These are phyloP conservation scores for Cossypha niveicapilla DNA, from an alignment of 2,797 vertebrate genomes.

Conservation along the genomic window DNA sequence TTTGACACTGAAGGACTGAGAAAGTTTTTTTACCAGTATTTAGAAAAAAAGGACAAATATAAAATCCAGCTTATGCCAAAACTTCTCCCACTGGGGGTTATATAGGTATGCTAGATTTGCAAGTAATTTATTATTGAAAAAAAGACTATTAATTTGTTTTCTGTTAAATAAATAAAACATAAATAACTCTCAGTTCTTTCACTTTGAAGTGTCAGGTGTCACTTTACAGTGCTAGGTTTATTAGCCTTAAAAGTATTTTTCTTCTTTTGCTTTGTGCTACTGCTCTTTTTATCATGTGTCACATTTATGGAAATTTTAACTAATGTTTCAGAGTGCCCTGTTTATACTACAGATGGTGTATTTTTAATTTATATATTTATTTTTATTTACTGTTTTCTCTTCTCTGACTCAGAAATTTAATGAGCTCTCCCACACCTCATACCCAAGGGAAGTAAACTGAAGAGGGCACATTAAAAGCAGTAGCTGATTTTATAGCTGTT, in stretches of 20 bases:
- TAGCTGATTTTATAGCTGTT: not conserved
- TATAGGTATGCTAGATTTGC: not conserved
- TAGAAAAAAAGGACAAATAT: not conserved
- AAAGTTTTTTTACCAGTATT: not conserved
- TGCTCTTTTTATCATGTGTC: slow-evolving; percentile 52
- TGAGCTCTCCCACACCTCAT: not conserved
- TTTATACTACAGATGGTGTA: slow-evolving; percentile 8
- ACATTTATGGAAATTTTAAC: slow-evolving; percentile 26
- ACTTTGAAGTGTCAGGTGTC: slow-evolving; percentile 40
- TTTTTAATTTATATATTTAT: not conserved
- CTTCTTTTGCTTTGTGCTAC: slow-evolving; percentile 12
- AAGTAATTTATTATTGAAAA: not conserved
- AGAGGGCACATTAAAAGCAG: not conserved
- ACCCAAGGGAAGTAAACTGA: not conserved
- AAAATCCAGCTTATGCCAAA: not conserved
- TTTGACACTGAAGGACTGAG: slow-evolving; percentile 9
- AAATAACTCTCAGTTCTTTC: slow-evolving; percentile 9
- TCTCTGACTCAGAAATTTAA: slow-evolving; percentile 15
- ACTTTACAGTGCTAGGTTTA: slow-evolving; percentile 14
- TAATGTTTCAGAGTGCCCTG: not conserved
- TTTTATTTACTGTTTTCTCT: slow-evolving; percentile 25
- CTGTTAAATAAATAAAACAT: not conserved
- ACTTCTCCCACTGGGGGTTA: not conserved
- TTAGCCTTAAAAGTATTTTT: slow-evolving; percentile 9
- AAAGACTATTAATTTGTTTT: not conserved